These are phyloP conservation scores for Agriopis leucophaearia DNA, from an alignment of 2,888 invertebrate genomes.

Conservation along the genomic window DNA sequence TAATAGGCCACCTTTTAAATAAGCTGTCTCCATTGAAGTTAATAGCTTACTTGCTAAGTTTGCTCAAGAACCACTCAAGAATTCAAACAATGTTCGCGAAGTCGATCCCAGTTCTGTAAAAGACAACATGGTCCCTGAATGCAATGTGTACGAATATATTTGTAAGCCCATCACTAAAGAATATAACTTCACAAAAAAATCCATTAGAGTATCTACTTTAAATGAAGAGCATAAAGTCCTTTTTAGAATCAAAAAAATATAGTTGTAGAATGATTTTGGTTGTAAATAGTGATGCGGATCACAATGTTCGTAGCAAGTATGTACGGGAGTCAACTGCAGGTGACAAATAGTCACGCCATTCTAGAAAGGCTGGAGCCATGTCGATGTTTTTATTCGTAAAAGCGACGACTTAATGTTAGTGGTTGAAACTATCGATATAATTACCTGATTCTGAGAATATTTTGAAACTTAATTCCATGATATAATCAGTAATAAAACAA, in stretches of 20 bases:
- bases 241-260: constrained; percentile 35
- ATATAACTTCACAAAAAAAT: constrained; percentile 37
- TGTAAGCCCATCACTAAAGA: constrained; percentile 39
- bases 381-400: constrained; percentile 81
- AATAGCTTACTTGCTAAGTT: constrained; percentile 37
- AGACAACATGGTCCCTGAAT: constrained; percentile 73
- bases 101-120: constrained; percentile 79
- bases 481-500: not conserved
- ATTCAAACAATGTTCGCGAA: constrained; percentile 74
- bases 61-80: constrained; percentile 60
- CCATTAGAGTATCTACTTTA: constrained; percentile 48
- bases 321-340: constrained; percentile 84
- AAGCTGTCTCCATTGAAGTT: constrained; percentile 38
- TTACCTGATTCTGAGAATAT: constrained; percentile 13
- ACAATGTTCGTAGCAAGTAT: constrained; percentile 76
- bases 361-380: constrained; percentile 78
- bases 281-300: constrained; percentile 75
- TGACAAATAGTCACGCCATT: constrained; percentile 85
- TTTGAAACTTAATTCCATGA: constrained; percentile 24
- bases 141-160: constrained; percentile 77
- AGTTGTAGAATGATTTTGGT: constrained; percentile 52
- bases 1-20: constrained; percentile 21
- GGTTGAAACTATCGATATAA: constrained; percentile 63
- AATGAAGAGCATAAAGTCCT: constrained; percentile 33
- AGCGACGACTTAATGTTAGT: constrained; percentile 83